phyloP scores from a whole-genome alignment of 2,113 vertebrate species.

The Puma concolor region DNA sequence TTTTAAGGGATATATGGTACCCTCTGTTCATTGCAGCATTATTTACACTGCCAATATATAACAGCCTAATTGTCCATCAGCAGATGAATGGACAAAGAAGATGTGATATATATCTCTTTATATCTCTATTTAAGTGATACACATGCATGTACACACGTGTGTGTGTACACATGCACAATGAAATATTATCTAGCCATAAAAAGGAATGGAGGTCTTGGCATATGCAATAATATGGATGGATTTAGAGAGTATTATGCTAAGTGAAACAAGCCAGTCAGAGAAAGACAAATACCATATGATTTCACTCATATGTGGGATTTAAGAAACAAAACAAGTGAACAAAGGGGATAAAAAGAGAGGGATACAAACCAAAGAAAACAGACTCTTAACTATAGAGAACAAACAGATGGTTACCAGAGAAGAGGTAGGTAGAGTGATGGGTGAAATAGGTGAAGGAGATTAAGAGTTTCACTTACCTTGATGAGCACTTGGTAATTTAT shows the following conservation, averaged over 20 bases:
- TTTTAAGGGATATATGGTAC: not conserved
- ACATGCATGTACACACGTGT: not conserved
- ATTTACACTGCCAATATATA: not conserved
- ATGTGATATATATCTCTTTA: not conserved
- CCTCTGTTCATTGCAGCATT: not conserved
- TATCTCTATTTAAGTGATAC: not conserved
- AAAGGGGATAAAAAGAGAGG: not conserved
- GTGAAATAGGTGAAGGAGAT: not conserved
- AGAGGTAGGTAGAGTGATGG: not conserved
- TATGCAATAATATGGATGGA: not conserved
- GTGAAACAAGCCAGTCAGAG: not conserved
- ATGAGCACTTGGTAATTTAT: not conserved
- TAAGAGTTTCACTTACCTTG: not conserved
- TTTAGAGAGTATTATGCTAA: not conserved
- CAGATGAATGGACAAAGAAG: not conserved
- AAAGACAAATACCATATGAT: not conserved
- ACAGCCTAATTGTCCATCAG: not conserved
- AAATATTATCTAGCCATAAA: not conserved
- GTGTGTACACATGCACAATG: not conserved
- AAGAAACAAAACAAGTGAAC: not conserved
- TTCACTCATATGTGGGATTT: not conserved
- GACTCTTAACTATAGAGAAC: not conserved
- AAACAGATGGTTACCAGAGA: not conserved
- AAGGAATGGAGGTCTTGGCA: not conserved
- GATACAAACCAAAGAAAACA: not conserved